phyloP scores from a whole-genome alignment of 2,113 vertebrate species.

The Prochilodus magdalenae region DNA sequence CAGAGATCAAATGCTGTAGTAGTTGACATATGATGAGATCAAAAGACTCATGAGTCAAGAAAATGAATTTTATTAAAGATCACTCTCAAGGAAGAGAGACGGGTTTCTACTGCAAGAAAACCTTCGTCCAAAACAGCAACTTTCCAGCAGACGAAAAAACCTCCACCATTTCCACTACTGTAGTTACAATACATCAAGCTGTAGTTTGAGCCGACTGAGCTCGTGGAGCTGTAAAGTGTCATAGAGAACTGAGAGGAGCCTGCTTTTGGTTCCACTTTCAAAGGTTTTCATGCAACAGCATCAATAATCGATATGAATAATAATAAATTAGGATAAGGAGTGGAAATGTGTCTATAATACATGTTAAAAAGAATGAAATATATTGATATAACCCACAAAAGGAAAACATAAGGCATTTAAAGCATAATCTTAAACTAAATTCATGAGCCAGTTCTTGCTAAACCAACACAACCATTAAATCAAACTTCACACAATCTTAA shows the following conservation, averaged over 20 bases:
- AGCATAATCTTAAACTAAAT: constrained; percentile 26
- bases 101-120: constrained; percentile 12
- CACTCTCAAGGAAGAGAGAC: constrained; percentile 14
- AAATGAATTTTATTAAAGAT: constrained; percentile 51
- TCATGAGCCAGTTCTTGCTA: constrained; percentile 32
- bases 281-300: constrained; percentile 32
- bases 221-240: not conserved
- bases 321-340: constrained; percentile 74
- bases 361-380: constrained; percentile 47
- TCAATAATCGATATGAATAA: constrained; percentile 64
- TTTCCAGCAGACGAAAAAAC: not conserved
- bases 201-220: not conserved
- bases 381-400: constrained; percentile 45
- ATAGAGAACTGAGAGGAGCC: not conserved
- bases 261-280: not conserved
- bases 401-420: constrained; percentile 51
- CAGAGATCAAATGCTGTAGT: not conserved
- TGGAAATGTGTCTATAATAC: constrained; percentile 46
- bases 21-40: not conserved
- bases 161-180: not conserved
- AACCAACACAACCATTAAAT: constrained; percentile 20
- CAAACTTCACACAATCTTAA: constrained; percentile 24
- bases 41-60: not conserved
- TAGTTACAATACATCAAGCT: not conserved
- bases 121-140: constrained; percentile 16